A percentile compares a stretch with the other conserved stretches of the same genome.
These are phyloP conservation scores for Cottoperca gobio DNA, from an alignment of 2,797 vertebrate species.

Conservation along the genomic window DNA sequence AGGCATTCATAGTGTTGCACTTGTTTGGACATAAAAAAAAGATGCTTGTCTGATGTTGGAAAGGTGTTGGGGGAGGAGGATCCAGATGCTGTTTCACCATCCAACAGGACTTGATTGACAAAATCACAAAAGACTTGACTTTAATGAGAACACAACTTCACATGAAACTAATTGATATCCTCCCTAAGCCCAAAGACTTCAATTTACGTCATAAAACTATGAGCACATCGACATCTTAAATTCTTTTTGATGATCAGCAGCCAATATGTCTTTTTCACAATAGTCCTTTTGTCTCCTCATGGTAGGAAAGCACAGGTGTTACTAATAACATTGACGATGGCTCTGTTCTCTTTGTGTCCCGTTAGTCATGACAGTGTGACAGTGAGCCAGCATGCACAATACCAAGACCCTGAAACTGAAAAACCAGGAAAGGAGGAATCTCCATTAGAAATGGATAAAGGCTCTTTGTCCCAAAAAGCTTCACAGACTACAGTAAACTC, in stretches of 20 bases:
- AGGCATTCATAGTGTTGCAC: neutral
- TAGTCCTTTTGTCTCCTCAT: neutral
- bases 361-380: neutral
- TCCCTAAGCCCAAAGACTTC: neutral
- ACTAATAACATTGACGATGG: neutral
- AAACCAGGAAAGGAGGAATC: conserved; percentile 45
- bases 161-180: neutral
- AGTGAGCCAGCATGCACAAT: neutral
- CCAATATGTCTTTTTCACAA: too few species aligned
- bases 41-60: neutral
- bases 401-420: neutral
- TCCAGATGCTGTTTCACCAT: neutral
- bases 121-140: neutral
- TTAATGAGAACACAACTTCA: neutral
- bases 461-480: conserved; percentile 34
- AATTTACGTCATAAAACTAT: neutral
- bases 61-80: neutral
- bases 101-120: neutral
- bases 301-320: neutral
- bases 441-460: conserved; percentile 50
- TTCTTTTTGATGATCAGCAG: neutral
- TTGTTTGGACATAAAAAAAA: neutral
- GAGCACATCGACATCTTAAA: neutral
- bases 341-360: neutral
- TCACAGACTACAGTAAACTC: conserved; percentile 30